Percentiles rank a stretch among this genome's conserved stretches.
These are phyloP conservation scores for Cheilosia urbana DNA, from an alignment of 2,888 invertebrate species.

Conservation along the genomic window DNA sequence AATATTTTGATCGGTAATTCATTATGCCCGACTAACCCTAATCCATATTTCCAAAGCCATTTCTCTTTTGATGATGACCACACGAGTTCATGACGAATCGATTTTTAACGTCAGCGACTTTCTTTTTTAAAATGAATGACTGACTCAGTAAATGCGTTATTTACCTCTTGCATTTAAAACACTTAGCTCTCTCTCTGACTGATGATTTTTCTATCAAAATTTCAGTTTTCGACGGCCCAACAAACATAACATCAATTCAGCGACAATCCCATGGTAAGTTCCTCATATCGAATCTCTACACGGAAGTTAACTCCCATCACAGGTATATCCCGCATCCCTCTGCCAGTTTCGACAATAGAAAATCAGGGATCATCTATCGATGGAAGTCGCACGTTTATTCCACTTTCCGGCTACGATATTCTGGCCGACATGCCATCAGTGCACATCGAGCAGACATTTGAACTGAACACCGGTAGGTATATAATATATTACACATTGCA, in stretches of 20 bases:
- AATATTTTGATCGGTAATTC: no score
- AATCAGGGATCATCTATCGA: constrained; percentile 64
- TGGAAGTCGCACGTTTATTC: constrained; percentile 81
- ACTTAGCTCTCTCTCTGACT: not conserved
- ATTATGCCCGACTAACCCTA: no score
- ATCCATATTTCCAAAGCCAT: no score
- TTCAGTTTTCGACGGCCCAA: constrained; percentile 80
- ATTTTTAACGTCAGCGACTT: no score
- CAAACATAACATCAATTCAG: constrained; percentile 80
- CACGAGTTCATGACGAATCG: no score
- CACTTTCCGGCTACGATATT: constrained; percentile 89
- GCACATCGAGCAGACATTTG: constrained; percentile 91
- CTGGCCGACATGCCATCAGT: constrained; percentile 88
- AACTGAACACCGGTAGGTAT: constrained; percentile 88
- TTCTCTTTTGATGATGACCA: no score
- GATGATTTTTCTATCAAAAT: not conserved
- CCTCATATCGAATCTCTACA: not conserved
- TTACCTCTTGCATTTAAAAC: no score
- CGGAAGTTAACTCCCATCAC: not conserved
- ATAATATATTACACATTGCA: no score
- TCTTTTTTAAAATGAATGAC: no score
- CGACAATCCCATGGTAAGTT: constrained; percentile 43
- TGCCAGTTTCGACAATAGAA: constrained; percentile 81
- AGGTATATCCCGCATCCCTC: constrained; percentile 77
- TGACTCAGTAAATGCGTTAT: no score